phyloP scores from a whole-genome alignment of 2,888 invertebrate genomes.

The Pristionchus mayeri region DNA sequence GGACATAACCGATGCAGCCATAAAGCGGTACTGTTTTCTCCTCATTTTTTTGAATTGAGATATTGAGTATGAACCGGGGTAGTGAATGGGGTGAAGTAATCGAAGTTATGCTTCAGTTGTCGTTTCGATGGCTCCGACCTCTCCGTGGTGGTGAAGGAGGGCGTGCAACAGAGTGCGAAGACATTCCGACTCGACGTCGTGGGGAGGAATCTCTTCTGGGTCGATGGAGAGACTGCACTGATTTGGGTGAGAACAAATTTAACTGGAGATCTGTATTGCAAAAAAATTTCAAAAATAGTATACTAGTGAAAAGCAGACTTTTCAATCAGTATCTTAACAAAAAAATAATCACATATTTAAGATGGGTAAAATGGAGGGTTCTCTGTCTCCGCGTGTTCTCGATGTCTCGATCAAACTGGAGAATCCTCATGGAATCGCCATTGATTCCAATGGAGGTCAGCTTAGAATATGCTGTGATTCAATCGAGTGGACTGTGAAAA shows the following conservation, averaged over 20 bases:
- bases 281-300: too few relatives aligned
- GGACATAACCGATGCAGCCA: conserved; percentile 51
- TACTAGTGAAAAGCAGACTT: too few relatives aligned
- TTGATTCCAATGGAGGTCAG: conserved; percentile 53
- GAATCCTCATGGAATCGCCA: conserved; percentile 51
- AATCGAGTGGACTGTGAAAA: too few relatives aligned
- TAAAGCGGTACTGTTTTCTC: conserved; percentile 52
- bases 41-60: too few relatives aligned
- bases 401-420: neutral
- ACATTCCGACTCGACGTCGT: conserved; percentile 52
- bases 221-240: conserved; percentile 54
- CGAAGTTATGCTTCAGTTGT: conserved; percentile 45
- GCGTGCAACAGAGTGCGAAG: conserved; percentile 28
- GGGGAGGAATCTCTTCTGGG: conserved; percentile 58
- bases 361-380: conserved; percentile 43
- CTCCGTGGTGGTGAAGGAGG: conserved; percentile 17
- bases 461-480: neutral
- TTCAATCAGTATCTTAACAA: too few relatives aligned
- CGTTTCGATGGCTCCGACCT: conserved; percentile 44
- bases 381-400: conserved; percentile 42
- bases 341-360: neutral
- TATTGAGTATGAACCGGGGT: too few relatives aligned
- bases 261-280: too few relatives aligned
- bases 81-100: neutral
- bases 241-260: conserved; percentile 49